Percentiles rank a stretch among this genome's conserved stretches.
Evolutionary conservation across 1,140 invertebrate species (phyloP).

Genomic region (Stegodyphus mimosarum): DNA sequence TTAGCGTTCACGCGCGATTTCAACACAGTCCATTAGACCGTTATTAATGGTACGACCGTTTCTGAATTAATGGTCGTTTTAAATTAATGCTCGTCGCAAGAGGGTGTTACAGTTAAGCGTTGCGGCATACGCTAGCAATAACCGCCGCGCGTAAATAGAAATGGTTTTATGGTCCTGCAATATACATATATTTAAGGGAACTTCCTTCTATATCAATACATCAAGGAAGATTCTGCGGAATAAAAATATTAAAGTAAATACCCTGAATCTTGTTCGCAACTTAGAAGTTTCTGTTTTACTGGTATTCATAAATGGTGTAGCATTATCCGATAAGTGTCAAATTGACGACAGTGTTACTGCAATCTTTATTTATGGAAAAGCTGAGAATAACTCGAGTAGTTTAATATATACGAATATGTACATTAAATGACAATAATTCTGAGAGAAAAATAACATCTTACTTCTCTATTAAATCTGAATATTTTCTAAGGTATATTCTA

Average conservation of each 20-base stretch:
- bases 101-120: slow-evolving; percentile 59
- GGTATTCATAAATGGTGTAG: no score
- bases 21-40: slow-evolving; percentile 58
- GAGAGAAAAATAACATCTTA: no score
- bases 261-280: slow-evolving; percentile 65
- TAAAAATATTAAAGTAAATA: slow-evolving; percentile 84
- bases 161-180: slow-evolving; percentile 58
- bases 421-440: no score
- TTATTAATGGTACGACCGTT: slow-evolving; percentile 59
- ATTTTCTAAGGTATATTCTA: no score
- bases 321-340: no score
- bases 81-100: slow-evolving; percentile 57
- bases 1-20: slow-evolving; percentile 58
- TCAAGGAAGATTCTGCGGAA: slow-evolving; percentile 92
- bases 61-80: slow-evolving; percentile 61
- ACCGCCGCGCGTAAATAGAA: slow-evolving; percentile 49
- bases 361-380: no score
- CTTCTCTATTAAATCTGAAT: no score
- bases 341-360: no score
- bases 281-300: background rate
- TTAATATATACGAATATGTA: no score
- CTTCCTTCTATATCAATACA: slow-evolving; percentile 52
- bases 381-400: no score
- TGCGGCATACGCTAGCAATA: slow-evolving; percentile 41
- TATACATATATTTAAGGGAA: slow-evolving; percentile 56